Conservation (phyloP, 2,797 vertebrate genomes). For the Hippopotamyrus pictus region DNA sequence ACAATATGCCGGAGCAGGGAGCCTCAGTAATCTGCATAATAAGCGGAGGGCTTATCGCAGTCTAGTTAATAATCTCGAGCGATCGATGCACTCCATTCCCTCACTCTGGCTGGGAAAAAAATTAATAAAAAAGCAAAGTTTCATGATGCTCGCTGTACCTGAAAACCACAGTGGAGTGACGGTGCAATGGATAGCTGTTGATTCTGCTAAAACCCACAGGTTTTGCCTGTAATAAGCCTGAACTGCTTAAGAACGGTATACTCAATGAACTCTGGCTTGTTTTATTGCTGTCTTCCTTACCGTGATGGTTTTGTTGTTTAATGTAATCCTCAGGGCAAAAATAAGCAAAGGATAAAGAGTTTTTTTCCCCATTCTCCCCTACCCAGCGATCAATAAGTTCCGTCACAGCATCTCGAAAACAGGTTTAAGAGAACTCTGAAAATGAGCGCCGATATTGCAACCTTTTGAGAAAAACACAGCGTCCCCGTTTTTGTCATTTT, state of each 20-base stretch:
- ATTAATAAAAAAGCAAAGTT: conserved; percentile 54
- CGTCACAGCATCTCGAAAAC: conserved; percentile 2
- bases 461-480: not conserved
- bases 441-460: not conserved
- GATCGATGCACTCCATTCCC: conserved; percentile 98
- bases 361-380: not conserved
- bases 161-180: conserved; percentile 71
- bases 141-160: conserved; percentile 66
- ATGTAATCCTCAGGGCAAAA: conserved; percentile 15
- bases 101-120: conserved; percentile 67
- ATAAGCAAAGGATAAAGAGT: conserved; percentile 25
- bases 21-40: conserved; percentile 99
- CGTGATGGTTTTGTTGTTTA: conserved; percentile 29
- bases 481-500: not conserved
- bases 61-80: conserved; percentile 98
- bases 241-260: conserved; percentile 66
- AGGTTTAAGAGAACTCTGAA: conserved; percentile 17
- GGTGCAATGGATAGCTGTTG: conserved; percentile 65
- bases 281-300: conserved; percentile 46
- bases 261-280: conserved; percentile 55
- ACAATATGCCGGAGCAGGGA: conserved; percentile 98
- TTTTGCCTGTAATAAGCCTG: conserved; percentile 60
- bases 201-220: conserved; percentile 69
- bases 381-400: conserved; percentile 20
- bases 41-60: conserved; percentile 99